Evolutionary conservation across 2,113 vertebrate genomes (phyloP).

Genomic region (Toxotes chatareus): DNA sequence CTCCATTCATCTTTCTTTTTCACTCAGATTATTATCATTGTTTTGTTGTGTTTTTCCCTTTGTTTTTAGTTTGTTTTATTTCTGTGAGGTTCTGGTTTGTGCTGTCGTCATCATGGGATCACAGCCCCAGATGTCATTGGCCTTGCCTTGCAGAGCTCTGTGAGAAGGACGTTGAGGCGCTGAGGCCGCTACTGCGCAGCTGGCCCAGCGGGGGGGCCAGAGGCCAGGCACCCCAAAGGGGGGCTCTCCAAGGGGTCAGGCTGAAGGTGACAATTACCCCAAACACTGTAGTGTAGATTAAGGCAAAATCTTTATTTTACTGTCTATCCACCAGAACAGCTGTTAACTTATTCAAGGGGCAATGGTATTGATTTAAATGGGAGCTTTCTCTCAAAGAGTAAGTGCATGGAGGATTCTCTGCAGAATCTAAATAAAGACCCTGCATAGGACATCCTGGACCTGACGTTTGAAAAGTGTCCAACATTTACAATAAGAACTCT

Average conservation of each 20-base stretch:
- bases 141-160: slow-evolving; percentile 87
- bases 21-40: slow-evolving; percentile 77
- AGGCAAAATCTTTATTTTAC: slow-evolving; percentile 87
- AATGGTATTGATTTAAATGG: slow-evolving; percentile 3
- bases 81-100: slow-evolving; percentile 77
- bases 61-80: slow-evolving; percentile 80
- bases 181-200: slow-evolving; percentile 77
- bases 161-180: slow-evolving; percentile 77
- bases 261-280: slow-evolving; percentile 88
- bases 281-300: slow-evolving; percentile 83
- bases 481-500: slow-evolving; percentile 7
- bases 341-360: neutral
- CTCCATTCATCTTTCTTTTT: slow-evolving; percentile 78
- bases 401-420: slow-evolving; percentile 9
- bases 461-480: slow-evolving; percentile 11
- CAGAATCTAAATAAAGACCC: slow-evolving; percentile 19
- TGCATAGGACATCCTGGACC: neutral
- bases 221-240: slow-evolving; percentile 73
- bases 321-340: slow-evolving; percentile 31
- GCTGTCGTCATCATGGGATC: slow-evolving; percentile 85
- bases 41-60: slow-evolving; percentile 75
- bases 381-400: slow-evolving; percentile 7
- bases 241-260: slow-evolving; percentile 83
- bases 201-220: slow-evolving; percentile 75
- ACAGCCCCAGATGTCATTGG: slow-evolving; percentile 87